Percentiles rank a stretch among this genome's conserved stretches.
Evolutionary conservation across 1,140 invertebrate genomes (phyloP).

Genomic region (Brachionus sp.): DNA sequence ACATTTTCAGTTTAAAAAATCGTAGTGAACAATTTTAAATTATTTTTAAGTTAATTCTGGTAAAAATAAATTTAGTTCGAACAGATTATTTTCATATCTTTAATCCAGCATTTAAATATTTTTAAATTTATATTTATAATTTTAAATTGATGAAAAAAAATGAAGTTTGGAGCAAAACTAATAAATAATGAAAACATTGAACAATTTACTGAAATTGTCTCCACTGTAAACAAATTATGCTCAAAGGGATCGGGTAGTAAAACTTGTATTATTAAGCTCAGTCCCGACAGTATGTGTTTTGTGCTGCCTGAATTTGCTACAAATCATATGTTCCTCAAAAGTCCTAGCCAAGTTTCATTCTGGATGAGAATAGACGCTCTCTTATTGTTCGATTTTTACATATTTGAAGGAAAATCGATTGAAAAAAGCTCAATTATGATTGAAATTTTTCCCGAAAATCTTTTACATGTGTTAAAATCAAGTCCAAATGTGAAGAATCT

Average conservation of each 20-base stretch:
- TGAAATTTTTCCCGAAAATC: not conserved
- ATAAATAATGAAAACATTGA: not conserved
- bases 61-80: not conserved
- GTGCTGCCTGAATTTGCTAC: not conserved
- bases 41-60: too few relatives aligned
- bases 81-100: not conserved
- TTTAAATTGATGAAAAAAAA: not conserved
- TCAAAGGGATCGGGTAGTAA: not conserved
- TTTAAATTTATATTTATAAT: not conserved
- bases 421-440: not conserved
- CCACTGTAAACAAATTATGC: not conserved
- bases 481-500: not conserved
- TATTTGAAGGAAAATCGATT: not conserved
- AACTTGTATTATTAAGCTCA: not conserved
- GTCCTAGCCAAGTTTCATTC: not conserved
- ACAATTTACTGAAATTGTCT: constrained; percentile 2
- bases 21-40: too few relatives aligned
- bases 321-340: not conserved
- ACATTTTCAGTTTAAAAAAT: too few relatives aligned
- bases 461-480: not conserved
- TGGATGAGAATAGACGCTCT: constrained; percentile 8
- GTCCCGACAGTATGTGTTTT: not conserved
- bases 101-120: not conserved
- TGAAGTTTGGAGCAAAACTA: not conserved
- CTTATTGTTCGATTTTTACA: not conserved